Conservation (phyloP, 2,888 invertebrate genomes). For the Eristalinus sepulchralis region DNA sequence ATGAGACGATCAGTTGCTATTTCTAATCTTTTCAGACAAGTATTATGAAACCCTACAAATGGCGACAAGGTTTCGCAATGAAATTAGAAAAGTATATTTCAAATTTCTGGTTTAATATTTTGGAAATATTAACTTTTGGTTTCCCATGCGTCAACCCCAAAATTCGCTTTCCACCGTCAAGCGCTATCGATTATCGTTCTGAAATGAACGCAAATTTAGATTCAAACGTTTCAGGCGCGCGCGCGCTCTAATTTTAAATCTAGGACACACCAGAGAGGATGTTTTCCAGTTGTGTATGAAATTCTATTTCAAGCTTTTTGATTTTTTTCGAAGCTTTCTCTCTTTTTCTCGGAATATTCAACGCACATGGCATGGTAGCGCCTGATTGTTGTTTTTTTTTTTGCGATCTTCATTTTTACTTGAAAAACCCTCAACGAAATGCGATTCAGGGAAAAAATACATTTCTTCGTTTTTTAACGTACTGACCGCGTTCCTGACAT, state of each 20-base stretch:
- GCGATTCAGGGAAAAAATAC: not conserved
- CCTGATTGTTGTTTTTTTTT: too few relatives aligned
- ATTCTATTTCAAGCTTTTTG: not conserved
- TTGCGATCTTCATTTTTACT: not conserved
- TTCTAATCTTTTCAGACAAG: too few relatives aligned
- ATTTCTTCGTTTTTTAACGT: not conserved
- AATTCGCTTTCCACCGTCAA: too few relatives aligned
- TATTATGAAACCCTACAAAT: too few relatives aligned
- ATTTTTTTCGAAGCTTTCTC: not conserved
- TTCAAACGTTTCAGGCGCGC: not conserved
- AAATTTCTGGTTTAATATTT: too few relatives aligned
- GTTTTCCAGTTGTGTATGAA: not conserved
- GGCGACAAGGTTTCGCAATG: too few relatives aligned
- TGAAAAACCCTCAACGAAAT: not conserved
- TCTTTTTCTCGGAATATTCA: not conserved
- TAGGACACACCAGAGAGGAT: not conserved
- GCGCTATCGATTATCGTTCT: too few relatives aligned
- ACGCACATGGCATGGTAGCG: not conserved
- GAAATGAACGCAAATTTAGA: too few relatives aligned
- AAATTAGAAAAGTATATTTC: too few relatives aligned
- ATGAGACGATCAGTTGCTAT: too few relatives aligned
- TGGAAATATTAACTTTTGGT: too few relatives aligned
- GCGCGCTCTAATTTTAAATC: not conserved
- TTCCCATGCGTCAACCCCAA: too few relatives aligned
- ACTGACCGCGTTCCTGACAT: not conserved